These are phyloP conservation scores for Gastracanthus pulcherrimus DNA, from an alignment of 2,888 invertebrate genomes.

Conservation along the genomic window DNA sequence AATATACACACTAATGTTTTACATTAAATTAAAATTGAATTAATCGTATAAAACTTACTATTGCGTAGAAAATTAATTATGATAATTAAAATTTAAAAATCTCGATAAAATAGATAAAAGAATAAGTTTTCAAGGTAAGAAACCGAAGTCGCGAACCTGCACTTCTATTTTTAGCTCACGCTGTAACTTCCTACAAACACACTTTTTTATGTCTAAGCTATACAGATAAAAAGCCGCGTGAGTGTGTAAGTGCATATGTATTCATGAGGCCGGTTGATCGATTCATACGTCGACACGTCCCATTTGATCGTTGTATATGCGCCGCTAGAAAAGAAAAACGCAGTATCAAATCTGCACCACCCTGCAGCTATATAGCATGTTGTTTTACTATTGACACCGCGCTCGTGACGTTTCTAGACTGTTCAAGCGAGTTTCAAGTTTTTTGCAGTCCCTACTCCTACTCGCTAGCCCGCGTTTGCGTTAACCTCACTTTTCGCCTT, in stretches of 20 bases:
- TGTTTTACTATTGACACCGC: no score
- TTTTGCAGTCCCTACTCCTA: no score
- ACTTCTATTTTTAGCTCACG: not conserved
- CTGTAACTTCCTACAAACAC: not conserved
- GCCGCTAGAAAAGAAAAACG: not conserved
- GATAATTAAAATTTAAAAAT: not conserved
- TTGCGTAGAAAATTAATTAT: not conserved
- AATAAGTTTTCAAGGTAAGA: not conserved
- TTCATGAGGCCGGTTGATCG: not conserved
- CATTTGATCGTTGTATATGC: not conserved
- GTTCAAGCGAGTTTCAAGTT: no score
- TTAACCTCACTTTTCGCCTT: no score
- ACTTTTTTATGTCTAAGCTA: not conserved
- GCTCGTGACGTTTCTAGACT: no score
- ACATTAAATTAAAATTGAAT: no score
- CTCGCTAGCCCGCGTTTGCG: no score
- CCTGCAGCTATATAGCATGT: not conserved
- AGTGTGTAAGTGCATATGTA: not conserved
- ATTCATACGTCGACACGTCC: not conserved
- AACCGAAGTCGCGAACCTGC: not conserved
- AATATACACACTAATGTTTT: no score
- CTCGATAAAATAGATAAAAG: not conserved
- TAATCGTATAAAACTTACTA: not conserved
- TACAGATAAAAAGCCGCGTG: no score
- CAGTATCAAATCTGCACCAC: not conserved